These are phyloP conservation scores for Lichenostomus cassidix DNA, from an alignment of 2,113 vertebrate genomes.

Conservation along the genomic window DNA sequence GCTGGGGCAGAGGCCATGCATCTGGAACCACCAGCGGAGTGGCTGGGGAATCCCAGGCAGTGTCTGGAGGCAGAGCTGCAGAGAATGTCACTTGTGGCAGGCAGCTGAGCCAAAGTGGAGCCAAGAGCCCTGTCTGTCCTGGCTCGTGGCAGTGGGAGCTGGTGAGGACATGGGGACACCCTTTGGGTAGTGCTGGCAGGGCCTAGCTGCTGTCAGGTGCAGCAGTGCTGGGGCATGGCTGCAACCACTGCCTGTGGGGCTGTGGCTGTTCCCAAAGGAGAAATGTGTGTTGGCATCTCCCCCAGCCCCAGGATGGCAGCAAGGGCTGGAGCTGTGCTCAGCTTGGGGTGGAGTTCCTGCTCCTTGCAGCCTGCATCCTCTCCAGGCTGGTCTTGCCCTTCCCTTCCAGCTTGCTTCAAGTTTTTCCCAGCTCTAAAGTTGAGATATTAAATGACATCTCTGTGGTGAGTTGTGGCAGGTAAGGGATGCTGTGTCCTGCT, in stretches of 20 bases:
- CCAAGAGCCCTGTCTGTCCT: not conserved
- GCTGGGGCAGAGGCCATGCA: not conserved
- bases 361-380: not conserved
- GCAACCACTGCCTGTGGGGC: accelerated
- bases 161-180: not conserved
- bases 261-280: not conserved
- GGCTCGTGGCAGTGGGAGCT: accelerated
- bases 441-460: not conserved
- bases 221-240: accelerated
- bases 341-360: not conserved
- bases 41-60: not conserved
- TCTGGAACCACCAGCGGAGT: not conserved
- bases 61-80: not conserved
- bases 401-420: not conserved
- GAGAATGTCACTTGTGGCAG: not conserved
- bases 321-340: not conserved
- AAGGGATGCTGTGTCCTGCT: not conserved
- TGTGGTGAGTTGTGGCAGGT: not conserved
- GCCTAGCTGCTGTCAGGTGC: not conserved
- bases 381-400: not conserved
- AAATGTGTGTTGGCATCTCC: not conserved
- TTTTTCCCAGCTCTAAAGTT: not conserved
- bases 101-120: not conserved
- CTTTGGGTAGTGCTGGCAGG: not conserved
- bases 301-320: accelerated